A percentile compares a stretch with the other conserved stretches of the same genome.
Conservation (phyloP, 2,797 vertebrate genomes). For the Tadarida brasiliensis region DNA sequence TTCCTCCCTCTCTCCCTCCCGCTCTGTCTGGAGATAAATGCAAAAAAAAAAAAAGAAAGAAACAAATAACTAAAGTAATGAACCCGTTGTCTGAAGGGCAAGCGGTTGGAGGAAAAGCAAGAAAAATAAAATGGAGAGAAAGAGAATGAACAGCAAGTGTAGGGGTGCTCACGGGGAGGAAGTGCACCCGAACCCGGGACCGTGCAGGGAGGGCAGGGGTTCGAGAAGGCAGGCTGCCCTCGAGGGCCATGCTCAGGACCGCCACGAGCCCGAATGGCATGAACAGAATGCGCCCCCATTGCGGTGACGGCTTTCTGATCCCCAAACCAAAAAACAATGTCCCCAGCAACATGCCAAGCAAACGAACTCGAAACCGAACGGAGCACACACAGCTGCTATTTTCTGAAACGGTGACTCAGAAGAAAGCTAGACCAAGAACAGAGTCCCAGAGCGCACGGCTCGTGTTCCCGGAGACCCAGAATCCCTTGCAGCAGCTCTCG, state of each 20-base stretch:
- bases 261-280: not conserved
- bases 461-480: not conserved
- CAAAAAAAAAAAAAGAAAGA: too few relatives aligned
- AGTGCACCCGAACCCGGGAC: not conserved
- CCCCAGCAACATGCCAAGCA: not conserved
- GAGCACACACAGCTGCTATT: not conserved
- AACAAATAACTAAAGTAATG: not conserved
- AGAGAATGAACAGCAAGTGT: not conserved
- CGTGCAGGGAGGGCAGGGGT: rapidly evolving
- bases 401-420: not conserved
- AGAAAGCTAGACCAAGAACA: not conserved
- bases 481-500: not conserved
- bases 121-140: not conserved
- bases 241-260: too few relatives aligned
- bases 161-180: not conserved
- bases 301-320: not conserved
- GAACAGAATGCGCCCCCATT: not conserved
- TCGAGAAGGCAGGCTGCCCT: not conserved
- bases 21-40: too few relatives aligned
- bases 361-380: not conserved
- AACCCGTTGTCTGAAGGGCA: not conserved
- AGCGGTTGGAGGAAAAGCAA: not conserved
- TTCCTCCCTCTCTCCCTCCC: too few relatives aligned
- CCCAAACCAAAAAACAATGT: not conserved
- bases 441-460: not conserved